Evolutionary conservation across 1,140 invertebrate species (phyloP), one percentile per base, ranked within the genome.

Genomic region (Bicyclus anynana): DNA sequence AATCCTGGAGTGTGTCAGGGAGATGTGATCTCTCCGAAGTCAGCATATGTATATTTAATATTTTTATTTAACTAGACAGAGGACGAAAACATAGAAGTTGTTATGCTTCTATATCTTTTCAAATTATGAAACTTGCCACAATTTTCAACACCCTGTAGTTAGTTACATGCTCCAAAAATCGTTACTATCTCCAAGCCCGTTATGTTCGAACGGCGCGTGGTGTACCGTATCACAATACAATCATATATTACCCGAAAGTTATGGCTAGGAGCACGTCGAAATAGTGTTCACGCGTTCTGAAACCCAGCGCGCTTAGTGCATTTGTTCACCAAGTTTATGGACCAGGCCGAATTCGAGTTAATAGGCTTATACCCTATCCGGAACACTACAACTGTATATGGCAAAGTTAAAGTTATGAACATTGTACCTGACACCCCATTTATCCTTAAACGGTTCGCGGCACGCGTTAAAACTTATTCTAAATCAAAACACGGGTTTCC

Each of bases 351-450:
- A 65, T 61, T 62, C 59, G 35, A 65, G 52, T 50, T 65, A 65
- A 62, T 65, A 56, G 63, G 63, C 63, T 65, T 65, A 65, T 60
- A 47, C 54, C 54, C 55, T 66, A 59, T 59, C 59, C 50, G 57
- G 51, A 58, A 53, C 54, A 56, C 57, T 53, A 51, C 44, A 48
- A 53, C 59, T 62, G 27, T 54, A 62, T 62, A 62, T 62, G 63
- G 63, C 33, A 57, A 62, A 50, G 35, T 29, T 47, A 35, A 65
- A 65, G 55, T 61, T 61, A 66, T 66, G 64, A 57, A 42, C 44
- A 29, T 44, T 60, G 35, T 55, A 53, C 49, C 53, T 62, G 59
- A 59, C 64, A 62, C 47, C 35, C 33, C 52, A 54, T 60, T 60
- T 49, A 60, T 54, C 42, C 40, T 53, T 44, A 60, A 48, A 52